Evolutionary conservation across 2,797 vertebrate genomes (phyloP), one percentile per base, ranked within the genome.

Genomic region (Enteromius viviparus): DNA sequence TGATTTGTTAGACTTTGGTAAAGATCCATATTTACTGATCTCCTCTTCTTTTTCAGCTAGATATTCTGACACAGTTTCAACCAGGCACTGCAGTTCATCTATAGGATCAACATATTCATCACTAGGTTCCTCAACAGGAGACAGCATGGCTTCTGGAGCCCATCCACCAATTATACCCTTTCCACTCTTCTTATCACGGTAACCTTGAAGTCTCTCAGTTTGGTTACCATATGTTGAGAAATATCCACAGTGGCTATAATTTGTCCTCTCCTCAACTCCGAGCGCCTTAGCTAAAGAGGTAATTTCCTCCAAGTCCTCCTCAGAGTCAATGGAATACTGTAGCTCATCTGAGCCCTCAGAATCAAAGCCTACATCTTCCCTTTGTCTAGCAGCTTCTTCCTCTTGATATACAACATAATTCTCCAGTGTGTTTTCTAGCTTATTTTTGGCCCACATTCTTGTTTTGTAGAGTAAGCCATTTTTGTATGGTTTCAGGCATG

Each of bases 41-140:
- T 99, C 98, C 85, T 99, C 96, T 88, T 99, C 98, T 90, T 99
- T 99, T 92, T 98, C 97, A 82, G 97, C 97, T 81, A 99, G 95
- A 89, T 99, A 99, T 91, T 98, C 98, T 65, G 98, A 99, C 70
- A 99, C 98, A 0, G 96, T 97, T 92, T 99, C 97, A 87, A 99
- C 97, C 12, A 99, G 94, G 94, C 96, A 98, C 83, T 99, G 98
- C 80, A 99, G 95, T 84, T 98, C 97, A 93, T 96, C 97, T 92
- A 98, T 97, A 0, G 97, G 92, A 89, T 98, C 96, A 37, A 97
- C 91, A 87, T 95, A 97, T 89, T 96, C 95, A 84, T 97, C 94
- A 4, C 29, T 94, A 29, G 96, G 95, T 85, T 96, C 96, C 76
- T 97, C 95, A 23, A 95, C 93, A 68, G 96, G 96, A 80, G 96